Evolutionary conservation across 2,113 vertebrate genomes (phyloP).

Genomic region (Tupaia chinensis): DNA sequence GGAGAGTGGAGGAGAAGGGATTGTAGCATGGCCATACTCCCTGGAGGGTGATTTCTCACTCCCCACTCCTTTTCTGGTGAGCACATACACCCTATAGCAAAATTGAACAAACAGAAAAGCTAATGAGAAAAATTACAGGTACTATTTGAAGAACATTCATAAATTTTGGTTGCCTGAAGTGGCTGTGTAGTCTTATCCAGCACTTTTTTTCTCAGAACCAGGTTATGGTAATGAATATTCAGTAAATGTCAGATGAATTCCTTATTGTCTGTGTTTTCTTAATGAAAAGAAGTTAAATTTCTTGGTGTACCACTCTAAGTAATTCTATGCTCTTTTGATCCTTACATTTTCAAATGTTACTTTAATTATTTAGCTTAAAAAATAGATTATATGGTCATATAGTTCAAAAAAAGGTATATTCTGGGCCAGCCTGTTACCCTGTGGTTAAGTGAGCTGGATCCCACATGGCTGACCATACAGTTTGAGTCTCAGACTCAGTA

Average conservation of each 20-base stretch:
- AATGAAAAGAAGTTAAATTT: slow-evolving; percentile 29
- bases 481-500: too few relatives aligned
- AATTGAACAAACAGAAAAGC: not conserved
- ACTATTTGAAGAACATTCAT: not conserved
- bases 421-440: too few relatives aligned
- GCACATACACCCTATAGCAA: too few relatives aligned
- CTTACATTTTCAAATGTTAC: not conserved
- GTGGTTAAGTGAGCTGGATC: too few relatives aligned
- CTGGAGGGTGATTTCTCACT: too few relatives aligned
- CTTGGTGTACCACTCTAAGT: not conserved
- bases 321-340: not conserved
- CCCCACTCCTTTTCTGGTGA: too few relatives aligned
- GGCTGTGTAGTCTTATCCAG: not conserved
- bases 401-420: not conserved
- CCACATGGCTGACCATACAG: too few relatives aligned
- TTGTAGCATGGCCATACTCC: too few relatives aligned
- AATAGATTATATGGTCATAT: not conserved
- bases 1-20: too few relatives aligned
- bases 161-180: not conserved
- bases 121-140: not conserved
- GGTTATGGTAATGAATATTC: not conserved
- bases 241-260: not conserved
- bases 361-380: slow-evolving; percentile 21
- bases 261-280: not conserved
- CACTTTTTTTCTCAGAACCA: not conserved